These are phyloP conservation scores for Spinus olivaceus DNA, from an alignment of 2,797 vertebrate species.

Conservation along the genomic window DNA sequence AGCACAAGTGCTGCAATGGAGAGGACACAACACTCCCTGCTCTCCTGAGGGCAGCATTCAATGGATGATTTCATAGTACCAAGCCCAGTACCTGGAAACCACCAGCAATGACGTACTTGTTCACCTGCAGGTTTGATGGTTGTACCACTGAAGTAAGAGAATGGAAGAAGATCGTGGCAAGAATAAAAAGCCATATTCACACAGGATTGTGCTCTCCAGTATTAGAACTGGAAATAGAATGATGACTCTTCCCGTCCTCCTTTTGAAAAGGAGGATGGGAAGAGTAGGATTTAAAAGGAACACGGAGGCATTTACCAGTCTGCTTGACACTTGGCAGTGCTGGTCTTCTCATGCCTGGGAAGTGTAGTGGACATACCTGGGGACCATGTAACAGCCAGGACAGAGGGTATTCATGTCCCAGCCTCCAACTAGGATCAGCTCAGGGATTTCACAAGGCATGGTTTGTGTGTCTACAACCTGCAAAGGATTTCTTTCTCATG, in stretches of 20 bases:
- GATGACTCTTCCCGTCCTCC: no score
- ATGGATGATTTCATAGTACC: fast-evolving
- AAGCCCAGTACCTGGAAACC: neutral
- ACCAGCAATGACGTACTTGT: neutral
- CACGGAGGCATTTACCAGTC: neutral
- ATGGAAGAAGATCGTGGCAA: neutral
- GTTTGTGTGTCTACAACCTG: neutral
- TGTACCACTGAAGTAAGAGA: neutral
- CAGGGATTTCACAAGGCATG: neutral
- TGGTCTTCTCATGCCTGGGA: fast-evolving
- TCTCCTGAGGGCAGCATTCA: neutral
- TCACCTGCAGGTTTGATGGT: neutral
- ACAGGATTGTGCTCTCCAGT: neutral
- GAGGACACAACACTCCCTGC: neutral
- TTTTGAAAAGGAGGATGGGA: neutral
- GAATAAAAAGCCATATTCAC: neutral
- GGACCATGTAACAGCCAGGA: neutral
- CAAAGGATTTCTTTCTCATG: neutral
- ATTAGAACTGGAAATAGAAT: neutral
- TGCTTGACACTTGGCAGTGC: neutral
- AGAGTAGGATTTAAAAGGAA: neutral
- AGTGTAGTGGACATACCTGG: neutral
- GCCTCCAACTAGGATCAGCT: neutral
- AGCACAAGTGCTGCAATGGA: fast-evolving
- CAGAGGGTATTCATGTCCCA: neutral